Conservation (phyloP, 2,113 vertebrate genomes). For the Crotalus viridis region DNA sequence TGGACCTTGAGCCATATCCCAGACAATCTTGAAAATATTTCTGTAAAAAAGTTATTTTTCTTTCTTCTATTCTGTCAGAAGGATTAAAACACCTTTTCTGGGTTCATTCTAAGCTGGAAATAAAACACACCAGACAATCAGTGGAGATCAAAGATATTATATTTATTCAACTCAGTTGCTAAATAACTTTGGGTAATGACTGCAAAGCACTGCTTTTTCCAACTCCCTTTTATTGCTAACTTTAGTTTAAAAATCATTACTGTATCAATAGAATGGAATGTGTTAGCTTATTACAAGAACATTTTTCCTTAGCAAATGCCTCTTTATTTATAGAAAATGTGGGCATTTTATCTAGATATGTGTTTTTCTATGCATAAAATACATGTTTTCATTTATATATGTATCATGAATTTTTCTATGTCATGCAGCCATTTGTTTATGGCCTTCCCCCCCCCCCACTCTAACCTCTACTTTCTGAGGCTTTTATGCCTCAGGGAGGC, state of each 20-base stretch:
- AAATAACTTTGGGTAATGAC: neutral
- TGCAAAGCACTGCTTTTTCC: neutral
- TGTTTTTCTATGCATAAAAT: no score
- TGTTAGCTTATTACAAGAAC: neutral
- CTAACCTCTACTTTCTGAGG: neutral
- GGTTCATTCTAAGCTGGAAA: neutral
- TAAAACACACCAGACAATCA: neutral
- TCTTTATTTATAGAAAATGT: neutral
- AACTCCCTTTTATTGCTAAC: neutral
- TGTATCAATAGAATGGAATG: neutral
- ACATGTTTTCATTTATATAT: no score
- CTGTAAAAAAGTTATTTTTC: neutral
- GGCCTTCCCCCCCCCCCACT: no score
- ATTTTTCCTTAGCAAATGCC: neutral
- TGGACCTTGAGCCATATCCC: no score
- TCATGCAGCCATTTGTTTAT: neutral
- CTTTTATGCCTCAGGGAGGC: no score
- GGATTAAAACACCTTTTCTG: no score
- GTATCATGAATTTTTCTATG: neutral
- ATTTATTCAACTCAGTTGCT: neutral
- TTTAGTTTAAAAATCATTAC: neutral
- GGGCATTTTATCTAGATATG: no score
- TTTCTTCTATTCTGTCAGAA: conserved; percentile 8
- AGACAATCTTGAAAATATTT: neutral
- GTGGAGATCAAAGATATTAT: neutral